Evolutionary conservation across 2,113 vertebrate genomes (phyloP).

Genomic region (Cololabis saira): DNA sequence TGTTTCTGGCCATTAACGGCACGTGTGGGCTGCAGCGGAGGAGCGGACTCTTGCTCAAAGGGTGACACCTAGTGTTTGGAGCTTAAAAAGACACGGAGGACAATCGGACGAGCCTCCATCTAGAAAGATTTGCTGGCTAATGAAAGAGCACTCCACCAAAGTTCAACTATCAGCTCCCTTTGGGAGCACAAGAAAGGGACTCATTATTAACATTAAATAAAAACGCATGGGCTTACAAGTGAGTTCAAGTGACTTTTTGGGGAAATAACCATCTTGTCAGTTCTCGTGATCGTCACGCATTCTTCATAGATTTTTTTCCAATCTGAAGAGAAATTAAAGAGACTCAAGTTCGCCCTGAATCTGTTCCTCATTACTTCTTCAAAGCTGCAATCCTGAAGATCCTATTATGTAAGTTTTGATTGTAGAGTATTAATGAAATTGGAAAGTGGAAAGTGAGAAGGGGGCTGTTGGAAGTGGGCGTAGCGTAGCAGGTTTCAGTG

Average conservation of each 20-base stretch:
- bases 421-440: too few relatives aligned
- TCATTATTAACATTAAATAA: too few relatives aligned
- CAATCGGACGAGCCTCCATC: not conserved
- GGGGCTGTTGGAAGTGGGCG: conserved; percentile 3
- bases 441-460: not conserved
- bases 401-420: not conserved
- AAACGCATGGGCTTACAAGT: too few relatives aligned
- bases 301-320: not conserved
- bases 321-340: not conserved
- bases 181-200: not conserved
- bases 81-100: not conserved
- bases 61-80: conserved; percentile 39
- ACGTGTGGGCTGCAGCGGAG: conserved; percentile 20
- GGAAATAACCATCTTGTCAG: too few relatives aligned
- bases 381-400: not conserved
- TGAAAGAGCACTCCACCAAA: not conserved
- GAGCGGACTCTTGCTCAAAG: conserved; percentile 2
- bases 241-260: too few relatives aligned
- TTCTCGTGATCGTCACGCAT: too few relatives aligned
- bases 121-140: not conserved
- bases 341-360: not conserved
- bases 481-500: conserved; percentile 2
- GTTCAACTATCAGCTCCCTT: not conserved
- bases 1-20: conserved; percentile 52
- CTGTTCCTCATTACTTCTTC: not conserved